Percentiles rank a stretch among this genome's conserved stretches.
Evolutionary conservation across 2,113 vertebrate genomes (phyloP).

Genomic region (Rana temporaria): DNA sequence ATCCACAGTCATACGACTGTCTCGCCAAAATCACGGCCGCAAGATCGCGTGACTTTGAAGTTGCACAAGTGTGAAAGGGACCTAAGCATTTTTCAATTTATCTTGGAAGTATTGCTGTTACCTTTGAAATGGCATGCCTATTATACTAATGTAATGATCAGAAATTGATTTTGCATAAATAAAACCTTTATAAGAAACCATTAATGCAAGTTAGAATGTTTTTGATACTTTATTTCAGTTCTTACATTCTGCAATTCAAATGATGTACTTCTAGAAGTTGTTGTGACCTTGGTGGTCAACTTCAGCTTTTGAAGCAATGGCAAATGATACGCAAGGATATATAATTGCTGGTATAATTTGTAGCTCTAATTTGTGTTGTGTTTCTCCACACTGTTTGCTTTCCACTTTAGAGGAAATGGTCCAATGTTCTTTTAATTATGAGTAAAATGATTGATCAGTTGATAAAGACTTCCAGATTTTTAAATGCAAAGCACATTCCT

Average conservation of each 20-base stretch:
- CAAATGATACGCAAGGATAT: not conserved
- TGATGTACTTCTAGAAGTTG: not conserved
- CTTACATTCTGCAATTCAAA: not conserved
- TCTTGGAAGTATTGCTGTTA: no score
- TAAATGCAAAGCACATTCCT: not conserved
- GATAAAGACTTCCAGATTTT: conserved; percentile 5
- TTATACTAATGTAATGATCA: no score
- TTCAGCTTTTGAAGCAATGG: not conserved
- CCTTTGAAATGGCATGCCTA: no score
- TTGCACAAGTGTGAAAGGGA: no score
- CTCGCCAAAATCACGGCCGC: no score
- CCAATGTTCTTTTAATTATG: conserved; percentile 46
- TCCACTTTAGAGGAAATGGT: conserved; percentile 21
- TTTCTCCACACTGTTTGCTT: conserved; percentile 33
- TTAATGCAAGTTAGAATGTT: no score
- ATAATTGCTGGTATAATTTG: conserved; percentile 35
- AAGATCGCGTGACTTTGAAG: no score
- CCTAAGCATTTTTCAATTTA: no score
- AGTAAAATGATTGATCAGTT: conserved; percentile 19
- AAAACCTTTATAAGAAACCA: no score
- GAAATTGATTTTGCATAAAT: no score
- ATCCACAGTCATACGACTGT: no score
- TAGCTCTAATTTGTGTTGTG: conserved; percentile 21
- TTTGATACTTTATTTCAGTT: no score
- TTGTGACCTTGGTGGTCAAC: conserved; percentile 14